phyloP scores from a whole-genome alignment of 1,140 invertebrate genomes.

The Heliconius melpomene region DNA sequence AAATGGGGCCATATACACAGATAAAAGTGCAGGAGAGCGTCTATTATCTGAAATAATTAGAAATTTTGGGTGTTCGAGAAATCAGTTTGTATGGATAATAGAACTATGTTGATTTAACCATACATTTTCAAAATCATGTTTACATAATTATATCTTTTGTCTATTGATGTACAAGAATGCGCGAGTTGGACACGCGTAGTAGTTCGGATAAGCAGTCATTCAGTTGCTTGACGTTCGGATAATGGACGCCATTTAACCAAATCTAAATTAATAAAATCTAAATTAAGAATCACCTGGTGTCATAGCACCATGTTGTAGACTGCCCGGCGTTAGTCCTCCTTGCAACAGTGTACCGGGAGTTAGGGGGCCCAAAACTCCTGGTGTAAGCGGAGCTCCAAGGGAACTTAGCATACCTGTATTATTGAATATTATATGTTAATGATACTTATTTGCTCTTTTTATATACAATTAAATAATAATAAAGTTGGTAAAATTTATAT shows the following conservation, averaged over 20 bases:
- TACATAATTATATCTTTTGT: too few species aligned
- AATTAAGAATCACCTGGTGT: constrained; percentile 54
- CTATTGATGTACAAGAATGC: too few species aligned
- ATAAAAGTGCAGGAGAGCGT: too few species aligned
- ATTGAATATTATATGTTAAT: not conserved
- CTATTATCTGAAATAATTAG: too few species aligned
- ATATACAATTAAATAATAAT: not conserved
- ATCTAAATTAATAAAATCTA: not conserved
- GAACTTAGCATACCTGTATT: constrained; percentile 69
- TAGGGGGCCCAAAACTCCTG: constrained; percentile 67
- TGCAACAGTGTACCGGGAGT: constrained; percentile 74
- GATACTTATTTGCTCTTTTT: not conserved
- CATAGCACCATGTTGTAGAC: constrained; percentile 55
- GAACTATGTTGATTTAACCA: too few species aligned
- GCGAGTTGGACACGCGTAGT: too few species aligned
- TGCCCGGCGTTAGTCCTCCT: constrained; percentile 70
- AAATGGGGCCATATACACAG: too few species aligned
- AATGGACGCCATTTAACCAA: not conserved
- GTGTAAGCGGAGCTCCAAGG: constrained; percentile 71
- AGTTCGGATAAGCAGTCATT: too few species aligned
- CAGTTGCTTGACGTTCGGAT: too few species aligned
- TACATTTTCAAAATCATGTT: too few species aligned
- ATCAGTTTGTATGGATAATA: too few species aligned
- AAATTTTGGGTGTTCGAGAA: too few species aligned
- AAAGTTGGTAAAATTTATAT: not conserved